Percentiles rank a stretch among this genome's conserved stretches.
Evolutionary conservation across 2,797 vertebrate genomes (phyloP).

Genomic region (Echeneis naucrates): DNA sequence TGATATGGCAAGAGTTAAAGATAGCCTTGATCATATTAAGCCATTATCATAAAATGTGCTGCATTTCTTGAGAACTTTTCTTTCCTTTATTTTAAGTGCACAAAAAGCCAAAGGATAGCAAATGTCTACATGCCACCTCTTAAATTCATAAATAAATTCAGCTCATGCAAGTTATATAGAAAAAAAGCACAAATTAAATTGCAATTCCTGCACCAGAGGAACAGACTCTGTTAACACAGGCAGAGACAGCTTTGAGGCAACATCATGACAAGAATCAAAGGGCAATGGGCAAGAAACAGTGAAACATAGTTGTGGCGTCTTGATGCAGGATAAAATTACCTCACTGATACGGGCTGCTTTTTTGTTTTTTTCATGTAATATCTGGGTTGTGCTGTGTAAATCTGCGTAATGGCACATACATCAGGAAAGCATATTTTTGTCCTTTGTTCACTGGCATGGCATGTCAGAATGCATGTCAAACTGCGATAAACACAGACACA

Average conservation of each 20-base stretch:
- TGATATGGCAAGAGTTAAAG: slow-evolving; percentile 23
- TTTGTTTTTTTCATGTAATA: slow-evolving; percentile 19
- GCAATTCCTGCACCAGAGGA: slow-evolving; percentile 4
- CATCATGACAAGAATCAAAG: slow-evolving; percentile 37
- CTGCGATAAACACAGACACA: slow-evolving; percentile 24
- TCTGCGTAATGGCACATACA: slow-evolving; percentile 14
- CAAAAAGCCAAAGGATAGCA: slow-evolving; percentile 1
- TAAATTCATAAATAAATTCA: too few relatives aligned
- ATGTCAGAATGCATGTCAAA: slow-evolving; percentile 33
- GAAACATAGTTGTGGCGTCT: slow-evolving; percentile 31
- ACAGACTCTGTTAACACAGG: slow-evolving; percentile 27
- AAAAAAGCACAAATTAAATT: neutral
- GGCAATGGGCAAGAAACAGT: slow-evolving; percentile 1
- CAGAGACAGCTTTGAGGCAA: slow-evolving; percentile 21
- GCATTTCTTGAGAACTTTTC: slow-evolving; percentile 13
- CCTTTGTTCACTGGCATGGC: slow-evolving; percentile 21
- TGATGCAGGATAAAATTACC: slow-evolving; percentile 43
- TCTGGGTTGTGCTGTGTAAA: slow-evolving; percentile 13
- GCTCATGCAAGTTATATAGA: slow-evolving; percentile 1
- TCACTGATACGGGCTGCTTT: slow-evolving; percentile 32
- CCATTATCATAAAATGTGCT: slow-evolving; percentile 13
- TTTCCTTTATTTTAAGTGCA: slow-evolving; percentile 14
- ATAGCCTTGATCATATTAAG: too few relatives aligned
- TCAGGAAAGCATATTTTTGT: slow-evolving; percentile 17
- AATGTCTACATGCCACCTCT: too few relatives aligned